These are phyloP conservation scores for Rutilus rutilus DNA, from an alignment of 2,113 vertebrate genomes.

Conservation along the genomic window DNA sequence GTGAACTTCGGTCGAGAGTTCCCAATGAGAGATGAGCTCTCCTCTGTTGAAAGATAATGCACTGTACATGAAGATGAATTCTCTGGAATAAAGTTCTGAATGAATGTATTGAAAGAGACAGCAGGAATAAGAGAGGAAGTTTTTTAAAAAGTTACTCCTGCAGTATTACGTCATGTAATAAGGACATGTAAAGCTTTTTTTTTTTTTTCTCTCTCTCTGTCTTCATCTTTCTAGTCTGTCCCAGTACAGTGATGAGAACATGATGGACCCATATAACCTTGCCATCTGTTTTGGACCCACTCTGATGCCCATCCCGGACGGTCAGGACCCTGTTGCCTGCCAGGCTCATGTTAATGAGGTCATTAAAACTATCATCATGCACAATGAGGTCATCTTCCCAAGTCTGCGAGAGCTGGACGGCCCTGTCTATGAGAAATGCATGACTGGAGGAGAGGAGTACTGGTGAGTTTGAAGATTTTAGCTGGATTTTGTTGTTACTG, in stretches of 20 bases:
- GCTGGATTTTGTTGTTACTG: conserved; percentile 1
- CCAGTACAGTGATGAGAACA: conserved; percentile 98
- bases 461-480: conserved; percentile 80
- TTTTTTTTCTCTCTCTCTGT: neutral
- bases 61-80: conserved; percentile 24
- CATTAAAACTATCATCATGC: conserved; percentile 96
- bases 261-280: conserved; percentile 99
- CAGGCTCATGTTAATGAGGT: conserved; percentile 98
- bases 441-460: conserved; percentile 97
- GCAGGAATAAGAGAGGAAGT: neutral
- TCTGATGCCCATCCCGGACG: conserved; percentile 96
- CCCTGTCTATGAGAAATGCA: conserved; percentile 97
- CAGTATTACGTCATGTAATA: neutral
- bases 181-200: neutral
- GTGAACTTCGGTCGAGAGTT: conserved; percentile 8
- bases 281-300: conserved; percentile 99
- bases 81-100: neutral
- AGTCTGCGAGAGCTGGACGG: conserved; percentile 89
- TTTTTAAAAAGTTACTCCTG: neutral
- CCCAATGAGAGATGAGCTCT: conserved; percentile 14
- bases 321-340: conserved; percentile 95
- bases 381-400: conserved; percentile 95
- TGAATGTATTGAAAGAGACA: neutral
- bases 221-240: conserved; percentile 80
- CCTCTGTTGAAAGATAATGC: conserved; percentile 10